Base-by-base conservation (phyloP, 37 sponge, comb jelly and placozoan species). In the Aphrocallistes beatrix region DNA sequence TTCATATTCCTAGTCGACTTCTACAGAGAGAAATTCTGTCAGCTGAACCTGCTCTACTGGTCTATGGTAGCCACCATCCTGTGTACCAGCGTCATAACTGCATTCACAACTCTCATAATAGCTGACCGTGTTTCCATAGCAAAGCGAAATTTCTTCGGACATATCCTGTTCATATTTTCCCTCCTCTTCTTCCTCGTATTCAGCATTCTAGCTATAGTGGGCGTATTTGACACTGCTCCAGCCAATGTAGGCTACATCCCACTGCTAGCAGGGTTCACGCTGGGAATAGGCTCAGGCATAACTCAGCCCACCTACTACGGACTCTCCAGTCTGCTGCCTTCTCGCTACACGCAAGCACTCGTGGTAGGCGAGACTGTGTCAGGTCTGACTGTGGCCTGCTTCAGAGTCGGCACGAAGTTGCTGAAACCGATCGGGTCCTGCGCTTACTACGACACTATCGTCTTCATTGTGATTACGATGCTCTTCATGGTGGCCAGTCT, bases 281-380 rank as follows among this genome's bases (percentile, higher is more conserved):
- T 30, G n/a, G 75, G 75, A 60, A 60, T 60, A 3, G 75, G 75
- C 3, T 60, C 75, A 60, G 75, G 75, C 34, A 60, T 60, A 60
- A 60, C n/a, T 32, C 75, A 60, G 75, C 75, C 75, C 28, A 25
- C 75, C 34, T 60, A 60, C 75, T 60, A 60, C 21, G 75, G 75
- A 32, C 75, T 60, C 28, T 60, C 75, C 34, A 60, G 75, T 30
- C n/a, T 60, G 75, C 75, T 60, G 34, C 75, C 75, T 3, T 28
- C 21, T 60, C 75, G 21, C 1, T 60, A 60, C 75, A 60, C 75
- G n/a, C 75, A 60, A 30, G 75, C 75, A 60, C 34, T 60, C 6
- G 8, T 60, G 34, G 75, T 60, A 28, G 75, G 75, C 10, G 75
- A 60, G 75, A 60, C 75, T 60, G 75, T 28, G 75, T 60, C 75